phyloP scores from a whole-genome alignment of 2,113 vertebrate species.

The Cyprinodon tularosa region DNA sequence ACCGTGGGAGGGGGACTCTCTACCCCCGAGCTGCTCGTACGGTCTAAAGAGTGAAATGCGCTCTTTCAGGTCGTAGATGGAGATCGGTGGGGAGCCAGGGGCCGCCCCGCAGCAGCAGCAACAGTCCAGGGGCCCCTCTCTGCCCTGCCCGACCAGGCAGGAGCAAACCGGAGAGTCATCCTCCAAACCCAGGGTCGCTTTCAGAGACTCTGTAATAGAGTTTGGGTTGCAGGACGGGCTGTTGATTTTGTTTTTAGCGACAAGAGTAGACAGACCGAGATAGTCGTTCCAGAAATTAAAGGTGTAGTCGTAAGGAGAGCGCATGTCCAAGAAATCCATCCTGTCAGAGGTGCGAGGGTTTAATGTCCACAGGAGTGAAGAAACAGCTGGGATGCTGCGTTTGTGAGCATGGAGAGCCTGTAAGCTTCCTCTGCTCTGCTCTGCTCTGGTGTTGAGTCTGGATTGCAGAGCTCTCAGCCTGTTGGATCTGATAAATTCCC shows the following conservation, averaged over 20 bases:
- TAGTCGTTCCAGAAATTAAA: constrained; percentile 88
- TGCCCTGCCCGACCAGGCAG: constrained; percentile 68
- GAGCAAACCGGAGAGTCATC: constrained; percentile 76
- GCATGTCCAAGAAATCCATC: constrained; percentile 81
- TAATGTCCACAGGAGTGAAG: constrained; percentile 29
- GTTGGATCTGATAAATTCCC: constrained; percentile 56
- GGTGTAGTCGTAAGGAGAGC: constrained; percentile 81
- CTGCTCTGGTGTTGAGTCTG: constrained; percentile 28
- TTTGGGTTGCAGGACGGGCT: constrained; percentile 69
- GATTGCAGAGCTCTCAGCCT: constrained; percentile 46
- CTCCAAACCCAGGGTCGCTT: constrained; percentile 82
- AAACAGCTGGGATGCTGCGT: constrained; percentile 4
- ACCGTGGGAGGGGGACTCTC: constrained; percentile 62
- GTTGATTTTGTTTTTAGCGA: constrained; percentile 73
- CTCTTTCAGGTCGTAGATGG: constrained; percentile 80
- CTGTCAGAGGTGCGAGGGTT: constrained; percentile 21
- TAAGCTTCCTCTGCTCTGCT: background rate
- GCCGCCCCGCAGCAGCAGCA: constrained; percentile 48
- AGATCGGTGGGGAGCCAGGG: constrained; percentile 72
- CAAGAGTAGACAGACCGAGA: constrained; percentile 81
- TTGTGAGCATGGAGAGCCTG: constrained; percentile 50
- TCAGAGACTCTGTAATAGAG: constrained; percentile 83
- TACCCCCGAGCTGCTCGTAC: constrained; percentile 67
- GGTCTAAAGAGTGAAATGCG: constrained; percentile 78
- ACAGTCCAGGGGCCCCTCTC: constrained; percentile 73